phyloP scores from a whole-genome alignment of 2,113 vertebrate species.

The Phrynosoma blainvillii region DNA sequence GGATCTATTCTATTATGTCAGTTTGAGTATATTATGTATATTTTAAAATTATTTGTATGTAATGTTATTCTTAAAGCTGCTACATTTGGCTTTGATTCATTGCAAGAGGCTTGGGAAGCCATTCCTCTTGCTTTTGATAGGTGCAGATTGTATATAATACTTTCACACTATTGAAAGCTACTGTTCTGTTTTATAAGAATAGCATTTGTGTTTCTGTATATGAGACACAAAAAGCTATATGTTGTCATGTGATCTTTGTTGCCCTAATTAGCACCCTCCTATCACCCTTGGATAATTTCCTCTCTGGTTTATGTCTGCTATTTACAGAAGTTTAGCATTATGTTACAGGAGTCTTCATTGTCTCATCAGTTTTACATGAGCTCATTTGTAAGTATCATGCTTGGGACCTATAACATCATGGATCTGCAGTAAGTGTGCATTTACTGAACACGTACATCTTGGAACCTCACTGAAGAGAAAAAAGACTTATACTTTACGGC shows the following conservation, averaged over 20 bases:
- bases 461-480: conserved; percentile 73
- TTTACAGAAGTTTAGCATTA: conserved; percentile 68
- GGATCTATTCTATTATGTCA: neutral
- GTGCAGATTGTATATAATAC: neutral
- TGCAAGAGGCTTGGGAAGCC: neutral
- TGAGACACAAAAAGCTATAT: neutral
- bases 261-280: conserved; percentile 55
- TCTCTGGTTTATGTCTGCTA: conserved; percentile 50
- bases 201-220: conserved; percentile 51
- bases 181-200: neutral
- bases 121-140: neutral
- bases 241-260: conserved; percentile 34
- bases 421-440: conserved; percentile 67
- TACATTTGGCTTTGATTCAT: neutral
- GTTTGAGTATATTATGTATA: neutral
- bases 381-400: conserved; percentile 74
- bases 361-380: conserved; percentile 74
- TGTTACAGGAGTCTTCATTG: conserved; percentile 63
- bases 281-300: conserved; percentile 56
- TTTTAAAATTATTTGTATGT: neutral
- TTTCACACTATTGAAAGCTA: neutral
- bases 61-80: neutral
- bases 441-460: conserved; percentile 77
- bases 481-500: conserved; percentile 75
- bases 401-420: conserved; percentile 76